phyloP scores from a whole-genome alignment of 1,140 invertebrate species.

The Subanguina moxae region DNA sequence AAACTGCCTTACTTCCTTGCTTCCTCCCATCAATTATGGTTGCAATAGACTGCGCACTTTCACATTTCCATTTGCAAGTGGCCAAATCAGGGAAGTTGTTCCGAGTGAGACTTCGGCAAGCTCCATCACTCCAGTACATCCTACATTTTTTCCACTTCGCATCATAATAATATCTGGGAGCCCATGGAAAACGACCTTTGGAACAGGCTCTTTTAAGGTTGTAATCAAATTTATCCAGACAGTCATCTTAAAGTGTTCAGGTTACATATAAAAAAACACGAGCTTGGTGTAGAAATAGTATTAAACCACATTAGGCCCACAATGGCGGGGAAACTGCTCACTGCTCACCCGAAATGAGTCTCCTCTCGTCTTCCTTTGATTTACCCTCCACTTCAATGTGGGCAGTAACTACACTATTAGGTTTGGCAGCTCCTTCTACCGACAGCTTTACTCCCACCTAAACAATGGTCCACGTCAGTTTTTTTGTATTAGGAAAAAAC shows the following conservation, averaged over 20 bases:
- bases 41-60: neutral
- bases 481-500: too few species aligned
- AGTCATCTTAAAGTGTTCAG: slow-evolving; percentile 38
- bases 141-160: slow-evolving; percentile 28
- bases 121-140: slow-evolving; percentile 50
- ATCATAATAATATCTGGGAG: slow-evolving; percentile 47
- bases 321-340: too few species aligned
- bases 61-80: slow-evolving; percentile 50
- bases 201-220: slow-evolving; percentile 43
- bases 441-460: neutral
- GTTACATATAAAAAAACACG: slow-evolving; percentile 23
- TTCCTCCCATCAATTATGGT: neutral
- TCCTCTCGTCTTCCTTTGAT: neutral
- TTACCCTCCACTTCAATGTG: neutral
- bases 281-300: slow-evolving; percentile 19
- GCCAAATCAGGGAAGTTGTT: slow-evolving; percentile 48
- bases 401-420: neutral
- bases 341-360: too few species aligned
- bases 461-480: too few species aligned
- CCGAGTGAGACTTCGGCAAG: slow-evolving; percentile 22
- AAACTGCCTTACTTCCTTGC: slow-evolving; percentile 11
- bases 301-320: too few species aligned
- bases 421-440: neutral
- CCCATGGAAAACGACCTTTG: slow-evolving; percentile 37
- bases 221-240: slow-evolving; percentile 43